phyloP scores from a whole-genome alignment of 2,888 invertebrate genomes.

The Agrochola litura region DNA sequence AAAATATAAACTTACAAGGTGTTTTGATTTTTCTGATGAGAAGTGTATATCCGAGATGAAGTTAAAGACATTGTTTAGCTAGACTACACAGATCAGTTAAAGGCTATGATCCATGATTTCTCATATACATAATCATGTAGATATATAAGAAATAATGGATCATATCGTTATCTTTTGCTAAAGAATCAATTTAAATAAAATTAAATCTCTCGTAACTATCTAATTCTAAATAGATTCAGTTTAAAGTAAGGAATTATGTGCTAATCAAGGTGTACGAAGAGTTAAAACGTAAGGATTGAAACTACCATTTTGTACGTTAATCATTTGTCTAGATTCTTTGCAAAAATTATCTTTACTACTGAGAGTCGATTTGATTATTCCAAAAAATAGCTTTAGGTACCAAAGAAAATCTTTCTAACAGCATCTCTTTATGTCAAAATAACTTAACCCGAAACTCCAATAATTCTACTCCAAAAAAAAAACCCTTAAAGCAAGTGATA shows the following conservation, averaged over 20 bases:
- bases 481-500: constrained; percentile 42
- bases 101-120: not conserved
- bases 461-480: constrained; percentile 23
- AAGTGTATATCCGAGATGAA: not conserved
- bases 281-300: not conserved
- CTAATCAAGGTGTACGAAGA: not conserved
- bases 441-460: constrained; percentile 1
- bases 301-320: not conserved
- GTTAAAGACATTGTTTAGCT: not conserved
- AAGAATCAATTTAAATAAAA: too few relatives aligned
- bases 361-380: not conserved
- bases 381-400: not conserved
- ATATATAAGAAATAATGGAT: not conserved
- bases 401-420: not conserved
- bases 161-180: too few relatives aligned
- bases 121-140: too few relatives aligned
- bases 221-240: not conserved
- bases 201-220: too few relatives aligned
- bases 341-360: not conserved
- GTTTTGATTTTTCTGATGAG: too few relatives aligned
- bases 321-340: not conserved
- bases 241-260: too few relatives aligned
- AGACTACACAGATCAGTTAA: too few relatives aligned
- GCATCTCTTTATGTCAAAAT: constrained; percentile 1
- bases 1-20: too few relatives aligned